Conservation (phyloP, 1,140 invertebrate genomes). For the Watersipora subatra region DNA sequence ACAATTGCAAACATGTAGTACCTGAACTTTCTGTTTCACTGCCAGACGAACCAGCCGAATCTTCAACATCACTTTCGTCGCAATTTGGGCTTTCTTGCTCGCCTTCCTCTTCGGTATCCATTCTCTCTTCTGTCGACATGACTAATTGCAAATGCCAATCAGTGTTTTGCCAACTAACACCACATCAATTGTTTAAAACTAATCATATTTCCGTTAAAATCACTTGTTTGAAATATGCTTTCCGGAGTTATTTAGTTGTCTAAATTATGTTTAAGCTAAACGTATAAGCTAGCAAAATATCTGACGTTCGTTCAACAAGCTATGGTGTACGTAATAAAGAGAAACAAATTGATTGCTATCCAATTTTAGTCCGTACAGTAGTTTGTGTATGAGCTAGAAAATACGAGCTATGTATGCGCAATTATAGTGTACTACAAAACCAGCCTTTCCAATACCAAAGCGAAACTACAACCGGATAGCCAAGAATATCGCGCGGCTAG, state of each 20-base stretch:
- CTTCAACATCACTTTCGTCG: constrained; percentile 40
- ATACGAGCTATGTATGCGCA: no score
- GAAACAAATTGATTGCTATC: no score
- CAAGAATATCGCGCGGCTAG: no score
- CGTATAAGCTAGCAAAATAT: no score
- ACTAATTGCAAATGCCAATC: constrained; percentile 31
- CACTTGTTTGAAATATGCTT: neutral
- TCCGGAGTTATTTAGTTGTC: neutral
- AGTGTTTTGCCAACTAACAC: constrained; percentile 15
- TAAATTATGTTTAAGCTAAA: no score
- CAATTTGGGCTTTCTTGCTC: constrained; percentile 42
- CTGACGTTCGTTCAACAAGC: no score
- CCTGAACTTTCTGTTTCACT: constrained; percentile 43
- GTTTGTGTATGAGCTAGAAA: no score
- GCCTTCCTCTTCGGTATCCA: constrained; percentile 39
- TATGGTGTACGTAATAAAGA: no score
- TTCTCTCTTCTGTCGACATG: constrained; percentile 33
- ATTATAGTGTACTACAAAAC: no score
- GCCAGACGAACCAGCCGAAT: constrained; percentile 30
- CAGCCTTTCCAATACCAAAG: no score
- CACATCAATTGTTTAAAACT: neutral
- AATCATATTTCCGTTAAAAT: neutral
- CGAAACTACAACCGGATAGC: no score
- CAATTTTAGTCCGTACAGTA: no score
- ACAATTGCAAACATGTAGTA: neutral